Base-by-base conservation (phyloP, 2,113 vertebrate species). In the Crotalus horridus region DNA sequence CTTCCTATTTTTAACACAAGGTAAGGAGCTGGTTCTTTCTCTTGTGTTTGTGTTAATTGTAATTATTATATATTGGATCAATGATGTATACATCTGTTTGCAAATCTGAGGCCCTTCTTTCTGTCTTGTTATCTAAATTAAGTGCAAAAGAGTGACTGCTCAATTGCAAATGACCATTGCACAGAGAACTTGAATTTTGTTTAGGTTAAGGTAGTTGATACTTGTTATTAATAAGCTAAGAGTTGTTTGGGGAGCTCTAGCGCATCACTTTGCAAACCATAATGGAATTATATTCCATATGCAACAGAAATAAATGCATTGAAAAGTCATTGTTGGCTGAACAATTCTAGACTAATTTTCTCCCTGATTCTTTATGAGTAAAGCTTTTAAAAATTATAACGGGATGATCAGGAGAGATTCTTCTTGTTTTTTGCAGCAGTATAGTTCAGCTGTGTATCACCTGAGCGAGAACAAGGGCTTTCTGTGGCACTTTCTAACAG, bases 21-120 rank as follows among this genome's bases (percentile, higher is more conserved):
- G n/a, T 51, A 94, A 94, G 85, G 92, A 95, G 93, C 94, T 93
- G 92, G 92, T 90, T 93, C 91, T 91, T 87, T 58, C 93, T 88
- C 54, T 10, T 88, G 39, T 39, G 88, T 55, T 56, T 54, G 20
- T 55, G 61, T 81, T 39, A 90, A 91, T 61, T 89, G 39, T 81
- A 33, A 56, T 43, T 39, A 48, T 58, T 85, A 58, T 69, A 54
- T 90, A 46, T 89, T 89, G 51, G 26, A 61, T 90, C 56, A 39
- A 33, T 10, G 59, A 21, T 24, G 2, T 58, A 86, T 46, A 26
- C 9, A 13, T 59, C 48, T 33, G 33, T 89, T 89, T 86, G 46
- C 74, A 93, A 93, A 93, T n/a, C 74, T 23, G 53, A 26, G 54
- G 3, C 4, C 55, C 46, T 29, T 95, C 58, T 2, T 74, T 81